Base-by-base conservation (phyloP, 2,113 vertebrate species). In the Lonchura striata region DNA sequence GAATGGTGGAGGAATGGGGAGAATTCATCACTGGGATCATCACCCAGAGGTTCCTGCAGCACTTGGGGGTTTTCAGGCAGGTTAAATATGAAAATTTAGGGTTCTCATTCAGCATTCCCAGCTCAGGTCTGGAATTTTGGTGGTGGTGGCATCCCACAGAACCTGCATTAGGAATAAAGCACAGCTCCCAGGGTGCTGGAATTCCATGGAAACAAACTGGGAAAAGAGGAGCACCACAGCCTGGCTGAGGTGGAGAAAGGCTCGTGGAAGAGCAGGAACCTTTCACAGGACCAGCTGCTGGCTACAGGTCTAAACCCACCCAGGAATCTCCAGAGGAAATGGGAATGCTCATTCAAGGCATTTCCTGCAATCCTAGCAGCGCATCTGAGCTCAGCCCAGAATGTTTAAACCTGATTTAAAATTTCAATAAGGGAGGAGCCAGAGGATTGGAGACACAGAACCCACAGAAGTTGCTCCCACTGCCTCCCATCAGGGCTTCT, bases 81-180 rank as follows among this genome's bases (percentile, higher is more conserved):
- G 21, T 57, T 42, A 56, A 66, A 37, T 1, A 14, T 1, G 4
- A 53, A 71, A 47, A 25, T 21, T 13, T 6, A 1, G 0, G 6
- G 27, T 23, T 52, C 39, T 41, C 2, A 11, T 19, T 20, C 61
- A n/a, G 22, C 28, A 14, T 24, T 63, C 39, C 52, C 56, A 52
- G 35, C 70, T 31, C 44, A 22, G 30, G 24, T 27, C 8, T 9
- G 1, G 9, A 9, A 33, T 85, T 56, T 7, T 7, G 21, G 49
- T 9, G 25, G 35, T 5, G 23, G 59, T 16, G 25, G 28, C 6
- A 13, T 5, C 30, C 27, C 41, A 33, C 9, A 2, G 6, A 30
- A 25, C 1, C 13, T 10, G 33, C 6, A 11, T 7, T 4, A 13
- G 41, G 41, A 65, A 54, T 1, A 4, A 64, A 24, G 22, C 0